Evolutionary conservation across 2,113 vertebrate species (phyloP).

Genomic region (Euleptes europaea): DNA sequence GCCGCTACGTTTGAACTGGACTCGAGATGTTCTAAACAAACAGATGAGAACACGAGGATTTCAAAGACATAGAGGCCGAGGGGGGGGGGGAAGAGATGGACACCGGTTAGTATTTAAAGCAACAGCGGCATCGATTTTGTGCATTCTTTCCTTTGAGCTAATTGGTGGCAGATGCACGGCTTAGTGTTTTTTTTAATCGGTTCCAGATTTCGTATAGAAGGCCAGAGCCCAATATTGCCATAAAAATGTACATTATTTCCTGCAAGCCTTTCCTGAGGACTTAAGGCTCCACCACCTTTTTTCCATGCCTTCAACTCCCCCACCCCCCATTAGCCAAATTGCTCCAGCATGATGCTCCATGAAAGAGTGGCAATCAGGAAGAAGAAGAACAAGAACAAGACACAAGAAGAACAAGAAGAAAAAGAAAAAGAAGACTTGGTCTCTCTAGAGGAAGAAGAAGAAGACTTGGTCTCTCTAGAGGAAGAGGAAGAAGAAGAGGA

Average conservation of each 20-base stretch:
- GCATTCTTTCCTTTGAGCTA: slow-evolving; percentile 63
- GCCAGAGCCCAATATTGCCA: slow-evolving; percentile 66
- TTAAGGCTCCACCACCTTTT: slow-evolving; percentile 41
- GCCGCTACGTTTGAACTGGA: rapidly evolving
- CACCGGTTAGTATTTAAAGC: slow-evolving; percentile 18
- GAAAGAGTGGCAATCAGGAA: background rate
- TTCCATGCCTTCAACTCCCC: background rate
- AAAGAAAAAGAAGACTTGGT: too few relatives aligned
- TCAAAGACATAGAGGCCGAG: background rate
- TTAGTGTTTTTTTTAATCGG: slow-evolving; percentile 71
- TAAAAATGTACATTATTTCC: slow-evolving; percentile 75
- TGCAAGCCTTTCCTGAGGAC: slow-evolving; percentile 54
- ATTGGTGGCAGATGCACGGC: slow-evolving; percentile 75
- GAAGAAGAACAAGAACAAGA: too few relatives aligned
- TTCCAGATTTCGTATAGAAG: slow-evolving; percentile 68
- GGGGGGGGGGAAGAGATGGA: background rate
- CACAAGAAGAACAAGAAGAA: too few relatives aligned
- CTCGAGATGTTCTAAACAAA: background rate
- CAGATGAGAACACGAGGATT: background rate
- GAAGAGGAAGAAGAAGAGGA: too few relatives aligned
- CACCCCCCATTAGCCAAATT: rapidly evolving
- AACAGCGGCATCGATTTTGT: slow-evolving; percentile 59
- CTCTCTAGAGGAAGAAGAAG: too few relatives aligned
- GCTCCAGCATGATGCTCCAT: background rate
- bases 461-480: too few relatives aligned